A percentile compares a stretch with the other conserved stretches of the same genome.
Evolutionary conservation across 2,113 vertebrate genomes (phyloP).

Genomic region (Albula goreensis): DNA sequence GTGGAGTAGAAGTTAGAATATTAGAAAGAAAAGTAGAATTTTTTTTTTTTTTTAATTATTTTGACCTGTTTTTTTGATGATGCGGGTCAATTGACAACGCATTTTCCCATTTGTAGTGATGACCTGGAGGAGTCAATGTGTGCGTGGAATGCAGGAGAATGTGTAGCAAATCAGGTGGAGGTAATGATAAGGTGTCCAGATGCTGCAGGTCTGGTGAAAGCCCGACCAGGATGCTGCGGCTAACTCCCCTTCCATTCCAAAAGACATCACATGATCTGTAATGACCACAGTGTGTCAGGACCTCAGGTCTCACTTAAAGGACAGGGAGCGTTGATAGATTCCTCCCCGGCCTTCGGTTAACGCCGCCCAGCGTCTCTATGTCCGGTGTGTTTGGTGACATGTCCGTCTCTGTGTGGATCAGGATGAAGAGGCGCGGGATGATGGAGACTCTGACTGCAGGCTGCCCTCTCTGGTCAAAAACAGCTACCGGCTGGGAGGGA

Average conservation of each 20-base stretch:
- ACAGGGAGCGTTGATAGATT: no score
- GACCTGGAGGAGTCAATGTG: neutral
- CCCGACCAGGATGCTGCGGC: neutral
- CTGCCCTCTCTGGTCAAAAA: constrained; percentile 53
- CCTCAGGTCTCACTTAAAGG: neutral
- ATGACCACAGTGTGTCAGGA: neutral
- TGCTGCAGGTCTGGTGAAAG: neutral
- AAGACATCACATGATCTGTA: neutral
- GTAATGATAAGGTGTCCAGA: neutral
- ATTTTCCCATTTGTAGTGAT: neutral
- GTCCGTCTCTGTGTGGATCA: constrained; percentile 42
- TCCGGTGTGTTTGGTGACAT: neutral
- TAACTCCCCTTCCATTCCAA: neutral
- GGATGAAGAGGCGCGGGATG: constrained; percentile 42
- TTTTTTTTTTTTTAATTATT: no score
- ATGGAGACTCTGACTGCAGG: constrained; percentile 45
- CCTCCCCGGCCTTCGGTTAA: no score
- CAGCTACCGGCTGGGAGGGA: constrained; percentile 75
- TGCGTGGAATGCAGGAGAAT: neutral
- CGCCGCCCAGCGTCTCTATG: no score
- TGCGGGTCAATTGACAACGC: no score
- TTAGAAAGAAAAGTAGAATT: no score
- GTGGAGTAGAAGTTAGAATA: no score
- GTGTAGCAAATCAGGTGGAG: neutral
- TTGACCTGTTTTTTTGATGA: no score